phyloP scores from a whole-genome alignment of 2,113 vertebrate genomes.

The Pyxicephalus adspersus region DNA sequence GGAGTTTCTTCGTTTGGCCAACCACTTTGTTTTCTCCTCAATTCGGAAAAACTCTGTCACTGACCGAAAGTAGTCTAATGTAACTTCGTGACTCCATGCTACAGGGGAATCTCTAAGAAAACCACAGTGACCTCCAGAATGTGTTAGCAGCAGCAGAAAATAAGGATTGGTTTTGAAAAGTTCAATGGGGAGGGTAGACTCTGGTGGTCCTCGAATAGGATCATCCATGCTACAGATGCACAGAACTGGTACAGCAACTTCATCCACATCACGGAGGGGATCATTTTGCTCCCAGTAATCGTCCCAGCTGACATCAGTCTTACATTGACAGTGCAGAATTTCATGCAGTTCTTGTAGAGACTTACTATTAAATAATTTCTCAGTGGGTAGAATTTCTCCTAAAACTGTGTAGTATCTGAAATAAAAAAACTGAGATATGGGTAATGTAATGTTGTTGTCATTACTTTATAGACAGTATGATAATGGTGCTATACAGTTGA shows the following conservation, averaged over 20 bases:
- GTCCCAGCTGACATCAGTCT: conserved; percentile 75
- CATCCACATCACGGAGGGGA: conserved; percentile 87
- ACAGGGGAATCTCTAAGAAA: conserved; percentile 66
- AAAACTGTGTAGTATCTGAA: conserved; percentile 79
- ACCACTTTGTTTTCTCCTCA: conserved; percentile 72
- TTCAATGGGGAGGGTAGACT: conserved; percentile 70
- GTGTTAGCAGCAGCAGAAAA: conserved; percentile 81
- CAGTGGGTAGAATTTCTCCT: conserved; percentile 70
- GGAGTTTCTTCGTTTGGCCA: conserved; percentile 59
- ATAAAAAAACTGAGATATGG: background rate
- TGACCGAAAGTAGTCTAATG: conserved; percentile 80
- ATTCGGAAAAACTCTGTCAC: conserved; percentile 78
- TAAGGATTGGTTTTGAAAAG: conserved; percentile 86
- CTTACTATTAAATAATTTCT: conserved; percentile 69
- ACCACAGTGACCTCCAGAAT: conserved; percentile 80
- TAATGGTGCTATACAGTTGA: too few relatives aligned
- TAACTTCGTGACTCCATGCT: conserved; percentile 79
- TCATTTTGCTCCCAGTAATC: conserved; percentile 88
- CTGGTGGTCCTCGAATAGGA: conserved; percentile 74
- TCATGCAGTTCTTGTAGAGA: conserved; percentile 83
- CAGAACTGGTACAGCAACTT: conserved; percentile 83
- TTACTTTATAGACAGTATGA: too few relatives aligned
- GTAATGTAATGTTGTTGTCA: too few relatives aligned
- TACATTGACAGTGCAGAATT: conserved; percentile 76
- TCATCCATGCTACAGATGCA: conserved; percentile 83